phyloP scores from a whole-genome alignment of 2,113 vertebrate species.

The Neotoma lepida region DNA sequence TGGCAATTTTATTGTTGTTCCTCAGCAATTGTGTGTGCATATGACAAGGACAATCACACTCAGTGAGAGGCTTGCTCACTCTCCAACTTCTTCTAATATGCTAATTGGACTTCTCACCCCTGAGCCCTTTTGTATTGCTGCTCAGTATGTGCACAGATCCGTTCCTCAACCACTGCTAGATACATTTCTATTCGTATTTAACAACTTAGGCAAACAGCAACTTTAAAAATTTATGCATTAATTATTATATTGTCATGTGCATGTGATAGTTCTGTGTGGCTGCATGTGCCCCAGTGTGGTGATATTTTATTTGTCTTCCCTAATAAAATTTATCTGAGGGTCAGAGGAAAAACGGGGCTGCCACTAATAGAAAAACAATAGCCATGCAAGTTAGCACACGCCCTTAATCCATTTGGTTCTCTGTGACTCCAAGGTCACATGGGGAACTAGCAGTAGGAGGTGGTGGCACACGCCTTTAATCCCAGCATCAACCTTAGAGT shows the following conservation, averaged over 20 bases:
- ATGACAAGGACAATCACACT: fast-evolving
- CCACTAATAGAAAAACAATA: too few relatives aligned
- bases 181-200: background rate
- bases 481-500: too few relatives aligned
- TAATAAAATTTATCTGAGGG: too few relatives aligned
- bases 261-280: background rate
- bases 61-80: background rate
- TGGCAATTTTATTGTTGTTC: background rate
- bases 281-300: background rate
- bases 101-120: background rate
- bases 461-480: too few relatives aligned
- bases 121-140: background rate
- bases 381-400: too few relatives aligned
- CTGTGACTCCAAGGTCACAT: too few relatives aligned
- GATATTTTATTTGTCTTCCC: too few relatives aligned
- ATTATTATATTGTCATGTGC: background rate
- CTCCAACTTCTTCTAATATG: background rate
- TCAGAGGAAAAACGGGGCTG: too few relatives aligned
- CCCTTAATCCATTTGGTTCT: too few relatives aligned
- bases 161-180: background rate
- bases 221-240: background rate
- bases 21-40: background rate
- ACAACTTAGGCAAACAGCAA: background rate
- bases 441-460: too few relatives aligned
- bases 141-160: background rate